Base-by-base conservation (phyloP, 2,888 invertebrate genomes). In the Parnassius smintheus region DNA sequence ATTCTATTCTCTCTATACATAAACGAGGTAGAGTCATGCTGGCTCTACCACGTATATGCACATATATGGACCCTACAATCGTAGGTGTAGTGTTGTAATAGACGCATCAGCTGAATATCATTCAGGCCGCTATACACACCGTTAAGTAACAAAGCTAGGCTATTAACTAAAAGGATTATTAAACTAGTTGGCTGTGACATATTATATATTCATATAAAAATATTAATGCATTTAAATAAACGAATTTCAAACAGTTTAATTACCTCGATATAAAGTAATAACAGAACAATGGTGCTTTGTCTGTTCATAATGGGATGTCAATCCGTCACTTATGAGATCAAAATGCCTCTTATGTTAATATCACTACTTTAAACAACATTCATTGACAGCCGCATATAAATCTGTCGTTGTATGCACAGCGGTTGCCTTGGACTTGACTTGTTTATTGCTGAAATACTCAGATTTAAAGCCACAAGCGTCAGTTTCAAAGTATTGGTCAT, bases 401-500 rank as follows among this genome's bases (percentile, higher is more conserved):
- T 69, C 64, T 66, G 66, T 67, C 65, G 59, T 59, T 56, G 42
- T 18, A 51, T 60, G 62, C 65, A 56, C 67, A 65, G 50, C 68
- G 70, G 73, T 75, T 75, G 73, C 74, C 74, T 78, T 76, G 71
- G 69, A 71, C 75, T 75, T 77, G 78, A 75, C 73, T 77, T 81
- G 74, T 80, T 82, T 82, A 80, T 79, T 70, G 71, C 70, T 68
- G 69, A 75, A 74, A 73, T 75, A 74, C 75, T 72, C 70, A 70
- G 72, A 71, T 67, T 69, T 56, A 58, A 62, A 65, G 66, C 66
- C 61, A 64, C 56, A 49, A 64, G 62, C 53, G 55, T 65, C 46
- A 55, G 61, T 61, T 59, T 59, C 64, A 54, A 54, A 65, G 63
- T 56, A 51, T 62, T 62, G 51, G 56, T 46, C 55, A 57, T 65